These are phyloP conservation scores for Drosophila cardini DNA, from an alignment of 1,140 invertebrate species.

Conservation along the genomic window DNA sequence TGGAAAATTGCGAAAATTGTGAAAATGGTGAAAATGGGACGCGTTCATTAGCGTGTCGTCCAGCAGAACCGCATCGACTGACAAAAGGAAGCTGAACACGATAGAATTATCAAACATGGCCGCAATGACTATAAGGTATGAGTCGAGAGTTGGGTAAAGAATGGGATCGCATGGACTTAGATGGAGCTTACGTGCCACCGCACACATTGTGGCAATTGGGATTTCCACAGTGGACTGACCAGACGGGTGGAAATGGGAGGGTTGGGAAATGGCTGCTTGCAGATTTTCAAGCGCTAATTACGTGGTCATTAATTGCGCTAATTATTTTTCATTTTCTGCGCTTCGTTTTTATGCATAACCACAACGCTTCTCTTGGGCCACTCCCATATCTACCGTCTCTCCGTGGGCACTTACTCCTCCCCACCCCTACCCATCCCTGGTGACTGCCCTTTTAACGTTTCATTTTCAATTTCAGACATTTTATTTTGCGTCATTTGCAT, in stretches of 20 bases:
- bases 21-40: constrained; percentile 35
- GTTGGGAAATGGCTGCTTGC: constrained; percentile 19
- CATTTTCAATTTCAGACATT: constrained; percentile 73
- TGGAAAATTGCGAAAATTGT: constrained; percentile 9
- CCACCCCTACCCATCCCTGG: too few relatives aligned
- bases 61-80: constrained; percentile 37
- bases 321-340: constrained; percentile 80
- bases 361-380: not conserved
- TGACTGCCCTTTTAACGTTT: constrained; percentile 11
- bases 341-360: constrained; percentile 40
- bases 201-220: constrained; percentile 61
- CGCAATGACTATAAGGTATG: constrained; percentile 60
- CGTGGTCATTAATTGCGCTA: constrained; percentile 83
- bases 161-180: not conserved
- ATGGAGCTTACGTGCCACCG: constrained; percentile 64
- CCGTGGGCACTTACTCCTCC: not conserved
- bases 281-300: constrained; percentile 81
- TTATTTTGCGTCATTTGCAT: constrained; percentile 76
- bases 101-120: constrained; percentile 80
- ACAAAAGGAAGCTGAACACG: constrained; percentile 71
- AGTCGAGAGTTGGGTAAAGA: not conserved
- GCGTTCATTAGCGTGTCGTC: constrained; percentile 52
- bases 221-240: not conserved
- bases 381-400: not conserved
- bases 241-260: not conserved